phyloP scores from a whole-genome alignment of 1,140 invertebrate species.

The Tetragnatha versicolor region DNA sequence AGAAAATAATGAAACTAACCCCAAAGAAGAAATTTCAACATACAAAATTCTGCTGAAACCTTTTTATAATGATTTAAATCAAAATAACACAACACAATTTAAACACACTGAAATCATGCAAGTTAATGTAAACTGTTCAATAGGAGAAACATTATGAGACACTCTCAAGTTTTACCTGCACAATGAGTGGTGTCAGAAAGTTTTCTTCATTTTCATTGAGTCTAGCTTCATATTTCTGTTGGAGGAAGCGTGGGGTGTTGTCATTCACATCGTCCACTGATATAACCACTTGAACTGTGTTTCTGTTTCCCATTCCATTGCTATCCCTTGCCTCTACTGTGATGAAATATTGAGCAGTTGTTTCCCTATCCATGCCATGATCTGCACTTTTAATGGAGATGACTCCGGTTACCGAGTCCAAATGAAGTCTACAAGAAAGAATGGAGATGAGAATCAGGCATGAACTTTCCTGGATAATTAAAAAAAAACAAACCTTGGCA shows the following conservation, averaged over 20 bases:
- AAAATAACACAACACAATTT: too few relatives aligned
- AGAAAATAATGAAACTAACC: too few relatives aligned
- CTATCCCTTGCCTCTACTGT: constrained; percentile 92
- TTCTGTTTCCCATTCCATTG: constrained; percentile 82
- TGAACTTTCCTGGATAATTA: background rate
- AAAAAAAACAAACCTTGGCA: too few relatives aligned
- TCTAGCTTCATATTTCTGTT: constrained; percentile 82
- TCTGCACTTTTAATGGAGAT: constrained; percentile 75
- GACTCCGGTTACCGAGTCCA: constrained; percentile 82
- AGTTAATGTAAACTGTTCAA: too few relatives aligned
- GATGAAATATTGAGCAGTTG: constrained; percentile 83
- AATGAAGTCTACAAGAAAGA: constrained; percentile 72
- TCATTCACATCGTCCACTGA: constrained; percentile 89
- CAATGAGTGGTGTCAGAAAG: constrained; percentile 78
- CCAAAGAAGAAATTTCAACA: too few relatives aligned
- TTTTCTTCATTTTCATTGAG: constrained; percentile 80
- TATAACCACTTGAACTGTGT: constrained; percentile 84
- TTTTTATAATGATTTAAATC: too few relatives aligned
- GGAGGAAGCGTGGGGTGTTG: constrained; percentile 82
- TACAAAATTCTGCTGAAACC: too few relatives aligned
- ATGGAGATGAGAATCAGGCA: constrained; percentile 7
- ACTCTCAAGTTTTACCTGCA: constrained; percentile 84
- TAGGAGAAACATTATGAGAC: too few relatives aligned
- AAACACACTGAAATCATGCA: too few relatives aligned
- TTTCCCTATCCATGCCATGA: constrained; percentile 86